Base-by-base conservation (phyloP, 2,113 vertebrate genomes). In the Haemorhous mexicanus region DNA sequence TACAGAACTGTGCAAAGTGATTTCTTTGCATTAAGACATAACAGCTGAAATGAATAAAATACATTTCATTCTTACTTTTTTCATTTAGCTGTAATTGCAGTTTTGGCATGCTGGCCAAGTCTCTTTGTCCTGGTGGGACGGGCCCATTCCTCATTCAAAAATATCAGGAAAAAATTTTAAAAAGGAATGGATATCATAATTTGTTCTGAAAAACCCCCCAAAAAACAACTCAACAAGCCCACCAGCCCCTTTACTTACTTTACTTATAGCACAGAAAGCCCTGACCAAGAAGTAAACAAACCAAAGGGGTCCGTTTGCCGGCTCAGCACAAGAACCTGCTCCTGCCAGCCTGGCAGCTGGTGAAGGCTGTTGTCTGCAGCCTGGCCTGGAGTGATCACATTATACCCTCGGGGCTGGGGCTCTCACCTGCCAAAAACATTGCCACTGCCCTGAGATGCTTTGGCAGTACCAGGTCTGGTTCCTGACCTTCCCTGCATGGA, bases 21-120 rank as follows among this genome's bases (percentile, higher is more conserved):
- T 97, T 97, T 97, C 93, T 98, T 96, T 97, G 87, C 82, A 85
- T 93, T 97, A 97, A 97, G 95, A 95, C 79, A 18, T 96, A 97
- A 97, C 93, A 97, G 96, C 96, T 97, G 95, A 97, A 96, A 93
- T 94, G 92, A 97, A 97, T 98, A 96, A 98, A 97, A 82, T 91
- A 90, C 69, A 94, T 96, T 94, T 83, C 63, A 72, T 94, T 94
- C 84, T 91, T 72, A 44, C 84, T 82, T 93, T 84, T 94, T 92
- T 74, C 79, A 72, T 96, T 96, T 92, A 94, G 50, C 69, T 93
- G 21, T 95, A 95, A 95, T 94, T 96, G 90, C 80, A 78, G 46
- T 91, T 97, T 96, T 96, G 91, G 84, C 83, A 63, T 43, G 61
- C 79, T 53, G 70, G 66, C 41, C 75, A 84, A 43, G 68, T 95